phyloP scores from a whole-genome alignment of 92 coral and sea anemone species.

The Scolanthus callimorphus region DNA sequence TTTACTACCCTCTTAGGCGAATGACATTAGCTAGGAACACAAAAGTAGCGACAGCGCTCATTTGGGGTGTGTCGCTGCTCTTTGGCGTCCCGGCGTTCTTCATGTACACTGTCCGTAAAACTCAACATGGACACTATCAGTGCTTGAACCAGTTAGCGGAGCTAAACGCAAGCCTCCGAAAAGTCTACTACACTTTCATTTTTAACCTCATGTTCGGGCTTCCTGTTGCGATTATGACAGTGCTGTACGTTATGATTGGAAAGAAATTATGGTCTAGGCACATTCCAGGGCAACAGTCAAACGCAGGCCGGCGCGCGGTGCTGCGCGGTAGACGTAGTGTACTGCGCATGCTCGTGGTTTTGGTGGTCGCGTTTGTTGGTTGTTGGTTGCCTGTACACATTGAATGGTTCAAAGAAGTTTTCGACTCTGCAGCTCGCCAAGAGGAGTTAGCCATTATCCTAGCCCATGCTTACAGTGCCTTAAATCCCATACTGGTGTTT shows the following conservation, averaged over 20 bases:
- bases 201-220: slow-evolving; percentile 22
- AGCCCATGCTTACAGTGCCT: slow-evolving; percentile 36
- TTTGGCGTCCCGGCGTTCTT: slow-evolving; percentile 13
- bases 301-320: slow-evolving; percentile 29
- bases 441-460: slow-evolving; percentile 25
- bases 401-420: slow-evolving; percentile 24
- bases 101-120: slow-evolving; percentile 11
- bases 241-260: slow-evolving; percentile 19
- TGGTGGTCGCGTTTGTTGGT: slow-evolving; percentile 17
- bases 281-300: slow-evolving; percentile 30
- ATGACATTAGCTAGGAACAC: slow-evolving; percentile 10
- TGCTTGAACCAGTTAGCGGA: slow-evolving; percentile 13
- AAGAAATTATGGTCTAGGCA: slow-evolving; percentile 28
- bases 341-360: slow-evolving; percentile 15
- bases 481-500: slow-evolving; percentile 28
- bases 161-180: slow-evolving; percentile 7
- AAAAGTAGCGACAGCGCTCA: neutral
- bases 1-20: slow-evolving; percentile 21
- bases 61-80: slow-evolving; percentile 14
- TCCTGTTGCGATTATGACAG: slow-evolving; percentile 18
- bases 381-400: slow-evolving; percentile 40
- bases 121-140: slow-evolving; percentile 5
- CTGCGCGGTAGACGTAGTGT: slow-evolving; percentile 3
- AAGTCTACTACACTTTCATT: slow-evolving; percentile 11
- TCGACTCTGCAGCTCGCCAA: slow-evolving; percentile 6